Base-by-base conservation (phyloP, 2,113 vertebrate genomes). In the Cyphomyrus plagiostoma region DNA sequence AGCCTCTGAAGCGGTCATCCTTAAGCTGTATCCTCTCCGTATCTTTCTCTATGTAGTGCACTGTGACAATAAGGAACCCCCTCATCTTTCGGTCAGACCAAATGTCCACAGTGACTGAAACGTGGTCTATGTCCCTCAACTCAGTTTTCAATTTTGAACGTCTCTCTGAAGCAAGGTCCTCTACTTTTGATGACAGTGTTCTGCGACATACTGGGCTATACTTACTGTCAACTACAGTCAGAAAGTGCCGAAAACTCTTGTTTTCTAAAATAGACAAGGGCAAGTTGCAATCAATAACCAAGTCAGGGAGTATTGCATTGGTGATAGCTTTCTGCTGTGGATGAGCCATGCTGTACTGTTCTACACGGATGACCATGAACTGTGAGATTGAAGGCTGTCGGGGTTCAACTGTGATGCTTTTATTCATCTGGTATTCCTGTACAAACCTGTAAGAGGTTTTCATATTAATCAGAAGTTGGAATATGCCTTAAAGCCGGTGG, bases 321-420 rank as follows among this genome's bases (percentile, higher is more conserved):
- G 62, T 88, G 7, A 77, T 77, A 88, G 88, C n/a, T 88, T 88
- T 82, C 70, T 89, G 88, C n/a, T 21, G 88, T 89, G 88, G 88
- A 88, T 74, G 88, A 49, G 19, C 77, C 39, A 35, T 48, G 66
- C 62, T 77, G 88, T 88, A 88, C 45, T 88, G 15, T 26, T 2
- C 52, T 35, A 56, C 52, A 58, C 0, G 21, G 53, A 58, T 58
- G 53, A 58, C 19, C 53, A 58, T 49, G 48, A 49, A 58, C 19
- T 21, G 19, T 58, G 53, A 58, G 21, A 58, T 21, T 21, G 53
- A 58, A 58, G 53, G 53, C 53, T 7, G 53, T 23, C 23, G 53
- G 19, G 53, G 53, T 21, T 58, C 53, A 23, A 7, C 21, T 58
- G 53, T 56, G 21, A 23, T 23, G 53, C 53, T 58, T 58, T 23